These are phyloP conservation scores for Nixonia krombeini DNA, from an alignment of 1,140 invertebrate genomes.

Conservation along the genomic window DNA sequence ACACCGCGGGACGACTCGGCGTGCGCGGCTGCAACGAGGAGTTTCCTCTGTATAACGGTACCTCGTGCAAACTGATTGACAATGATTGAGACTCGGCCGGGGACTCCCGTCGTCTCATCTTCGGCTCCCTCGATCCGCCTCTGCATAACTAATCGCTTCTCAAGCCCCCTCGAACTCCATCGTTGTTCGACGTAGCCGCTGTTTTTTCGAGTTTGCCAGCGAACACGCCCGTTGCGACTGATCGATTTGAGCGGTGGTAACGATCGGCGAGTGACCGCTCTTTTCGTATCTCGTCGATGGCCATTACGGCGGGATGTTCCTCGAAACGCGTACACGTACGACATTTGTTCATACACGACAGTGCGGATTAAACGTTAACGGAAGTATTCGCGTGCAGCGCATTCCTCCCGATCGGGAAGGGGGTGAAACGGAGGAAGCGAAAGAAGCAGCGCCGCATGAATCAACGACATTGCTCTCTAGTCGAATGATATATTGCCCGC, in stretches of 20 bases:
- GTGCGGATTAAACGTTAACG: slow-evolving; percentile 18
- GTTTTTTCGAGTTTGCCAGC: too few species aligned
- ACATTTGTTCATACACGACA: not conserved
- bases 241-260: too few species aligned
- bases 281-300: not conserved
- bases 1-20: slow-evolving; percentile 12
- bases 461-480: slow-evolving; percentile 39
- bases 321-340: too few species aligned
- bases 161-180: too few species aligned
- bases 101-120: not conserved
- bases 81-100: slow-evolving; percentile 56
- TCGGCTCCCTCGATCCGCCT: not conserved
- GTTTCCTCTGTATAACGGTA: slow-evolving; percentile 52
- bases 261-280: too few species aligned
- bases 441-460: slow-evolving; percentile 31
- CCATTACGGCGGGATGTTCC: not conserved
- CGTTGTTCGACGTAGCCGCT: too few species aligned
- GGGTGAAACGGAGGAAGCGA: slow-evolving; percentile 15
- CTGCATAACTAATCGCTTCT: not conserved
- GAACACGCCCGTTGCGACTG: too few species aligned
- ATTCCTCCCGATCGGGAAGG: slow-evolving; percentile 4
- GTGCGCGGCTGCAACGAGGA: slow-evolving; percentile 39
- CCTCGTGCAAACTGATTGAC: slow-evolving; percentile 59
- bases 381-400: slow-evolving; percentile 25
- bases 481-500: slow-evolving; percentile 49